Evolutionary conservation across 2,113 vertebrate species (phyloP).

Genomic region (Trogon surrucura): DNA sequence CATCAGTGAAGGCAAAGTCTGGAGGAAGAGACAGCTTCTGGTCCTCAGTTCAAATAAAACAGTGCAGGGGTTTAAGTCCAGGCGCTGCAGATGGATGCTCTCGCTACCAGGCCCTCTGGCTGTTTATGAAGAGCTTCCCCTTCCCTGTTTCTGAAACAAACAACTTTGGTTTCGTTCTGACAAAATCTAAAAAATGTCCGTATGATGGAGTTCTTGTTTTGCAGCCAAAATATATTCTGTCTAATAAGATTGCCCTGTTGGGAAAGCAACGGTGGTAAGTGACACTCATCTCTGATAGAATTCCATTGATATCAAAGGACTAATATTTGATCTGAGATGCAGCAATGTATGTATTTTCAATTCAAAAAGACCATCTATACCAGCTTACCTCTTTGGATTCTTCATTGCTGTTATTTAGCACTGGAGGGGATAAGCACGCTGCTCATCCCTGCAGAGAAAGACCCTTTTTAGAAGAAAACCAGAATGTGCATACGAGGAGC

Average conservation of each 20-base stretch:
- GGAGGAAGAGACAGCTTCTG: neutral
- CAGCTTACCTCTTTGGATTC: neutral
- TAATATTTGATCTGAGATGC: neutral
- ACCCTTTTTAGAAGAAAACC: neutral
- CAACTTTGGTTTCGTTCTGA: neutral
- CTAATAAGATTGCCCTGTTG: neutral
- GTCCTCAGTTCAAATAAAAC: neutral
- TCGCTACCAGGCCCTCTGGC: neutral
- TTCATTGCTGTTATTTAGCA: neutral
- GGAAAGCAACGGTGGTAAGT: neutral
- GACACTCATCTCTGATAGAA: neutral
- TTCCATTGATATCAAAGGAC: neutral
- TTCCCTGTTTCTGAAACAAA: neutral
- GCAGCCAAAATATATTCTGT: neutral
- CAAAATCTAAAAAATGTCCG: neutral
- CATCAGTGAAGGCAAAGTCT: neutral
- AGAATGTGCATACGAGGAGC: neutral
- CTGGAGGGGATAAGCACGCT: neutral
- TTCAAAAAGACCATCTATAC: neutral
- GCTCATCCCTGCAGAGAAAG: neutral
- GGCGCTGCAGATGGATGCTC: fast-evolving
- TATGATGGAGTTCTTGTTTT: neutral
- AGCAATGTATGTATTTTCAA: neutral
- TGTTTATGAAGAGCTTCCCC: neutral
- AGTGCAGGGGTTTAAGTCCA: neutral